phyloP scores from a whole-genome alignment of 2,888 invertebrate genomes.

The Philaethria dido region DNA sequence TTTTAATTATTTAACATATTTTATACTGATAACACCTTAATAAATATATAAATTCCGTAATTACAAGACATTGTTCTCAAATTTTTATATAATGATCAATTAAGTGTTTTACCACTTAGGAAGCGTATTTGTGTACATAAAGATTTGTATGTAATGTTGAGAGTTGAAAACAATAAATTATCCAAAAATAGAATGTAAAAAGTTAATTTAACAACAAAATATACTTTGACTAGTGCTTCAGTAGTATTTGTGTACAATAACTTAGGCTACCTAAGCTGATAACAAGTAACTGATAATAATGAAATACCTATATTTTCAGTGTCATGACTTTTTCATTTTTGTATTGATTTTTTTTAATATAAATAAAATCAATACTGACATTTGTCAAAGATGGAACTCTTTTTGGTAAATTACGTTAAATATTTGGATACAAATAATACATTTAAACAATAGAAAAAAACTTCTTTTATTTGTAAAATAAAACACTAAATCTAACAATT shows the following conservation, averaged over 20 bases:
- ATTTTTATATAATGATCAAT: background rate
- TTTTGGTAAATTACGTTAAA: too few species aligned
- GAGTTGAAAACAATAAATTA: background rate
- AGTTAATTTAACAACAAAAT: background rate
- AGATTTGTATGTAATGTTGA: background rate
- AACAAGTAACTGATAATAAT: background rate
- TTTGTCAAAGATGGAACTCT: background rate
- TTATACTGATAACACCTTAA: background rate
- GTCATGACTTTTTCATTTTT: background rate
- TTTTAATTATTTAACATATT: background rate
- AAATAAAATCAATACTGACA: too few species aligned
- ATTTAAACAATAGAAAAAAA: too few species aligned
- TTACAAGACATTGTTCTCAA: background rate
- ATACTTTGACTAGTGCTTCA: too few species aligned
- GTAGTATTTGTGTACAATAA: too few species aligned
- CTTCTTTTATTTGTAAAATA: too few species aligned
- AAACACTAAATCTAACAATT: too few species aligned
- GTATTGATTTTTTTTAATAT: constrained; percentile 18
- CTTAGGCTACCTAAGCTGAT: background rate
- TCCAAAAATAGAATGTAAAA: background rate
- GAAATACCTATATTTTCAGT: background rate
- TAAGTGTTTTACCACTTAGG: background rate
- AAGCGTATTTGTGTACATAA: background rate
- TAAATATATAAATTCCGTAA: background rate
- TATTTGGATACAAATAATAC: too few species aligned